Evolutionary conservation across 2,888 invertebrate genomes (phyloP).

Genomic region (Stramonita haemastoma): DNA sequence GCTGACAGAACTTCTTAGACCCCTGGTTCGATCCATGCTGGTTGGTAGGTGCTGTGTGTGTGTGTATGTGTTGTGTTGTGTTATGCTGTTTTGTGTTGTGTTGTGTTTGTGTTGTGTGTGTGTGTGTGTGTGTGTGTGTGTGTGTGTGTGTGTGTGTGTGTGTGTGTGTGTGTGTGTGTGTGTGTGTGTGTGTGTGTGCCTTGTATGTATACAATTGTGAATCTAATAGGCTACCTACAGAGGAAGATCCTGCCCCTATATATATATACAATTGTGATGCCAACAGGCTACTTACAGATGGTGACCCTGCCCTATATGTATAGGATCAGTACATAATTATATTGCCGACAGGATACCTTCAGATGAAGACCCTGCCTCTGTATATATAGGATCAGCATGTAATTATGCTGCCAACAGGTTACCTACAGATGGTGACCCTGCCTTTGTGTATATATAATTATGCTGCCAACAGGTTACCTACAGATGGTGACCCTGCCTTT

Average conservation of each 20-base stretch:
- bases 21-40: slow-evolving; percentile 71
- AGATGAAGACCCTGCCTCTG: too few species aligned
- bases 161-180: neutral
- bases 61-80: neutral
- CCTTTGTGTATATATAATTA: slow-evolving; percentile 76
- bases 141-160: neutral
- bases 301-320: slow-evolving; percentile 61
- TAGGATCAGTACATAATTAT: slow-evolving; percentile 76
- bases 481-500: neutral
- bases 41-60: slow-evolving; percentile 68
- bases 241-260: too few species aligned
- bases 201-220: too few species aligned
- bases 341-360: too few species aligned
- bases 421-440: slow-evolving; percentile 25
- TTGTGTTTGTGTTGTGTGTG: neutral
- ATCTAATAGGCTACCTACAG: too few species aligned
- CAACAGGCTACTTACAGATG: slow-evolving; percentile 24
- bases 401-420: neutral
- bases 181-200: neutral
- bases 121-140: neutral
- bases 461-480: slow-evolving; percentile 50
- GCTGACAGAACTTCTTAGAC: slow-evolving; percentile 64
- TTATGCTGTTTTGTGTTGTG: neutral
- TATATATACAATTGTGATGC: neutral
- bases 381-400: too few species aligned